Evolutionary conservation across 2,113 vertebrate species (phyloP), one percentile per base, ranked within the genome.

Genomic region (Nicator chloris): DNA sequence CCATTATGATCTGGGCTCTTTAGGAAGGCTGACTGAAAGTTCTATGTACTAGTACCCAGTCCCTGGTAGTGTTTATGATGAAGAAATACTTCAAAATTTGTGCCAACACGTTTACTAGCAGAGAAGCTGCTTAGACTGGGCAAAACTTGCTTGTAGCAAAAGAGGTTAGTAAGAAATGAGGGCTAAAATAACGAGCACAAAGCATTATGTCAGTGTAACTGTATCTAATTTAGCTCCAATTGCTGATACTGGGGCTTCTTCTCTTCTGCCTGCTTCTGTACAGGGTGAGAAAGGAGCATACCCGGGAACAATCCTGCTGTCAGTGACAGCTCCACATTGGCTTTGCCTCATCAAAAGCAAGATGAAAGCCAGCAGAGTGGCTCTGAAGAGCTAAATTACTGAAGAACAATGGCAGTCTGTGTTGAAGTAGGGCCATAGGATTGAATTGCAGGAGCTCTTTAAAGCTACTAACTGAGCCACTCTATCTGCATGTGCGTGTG

Each of bases 71-170:
- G 1, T 79, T 65, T 78, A 30, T 89, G 61, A 84, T 84, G 65
- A 56, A 91, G 84, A 89, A 92, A 68, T 63, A 44, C 33, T 92
- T 91, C 8, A 45, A 60, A 94, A 95, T 89, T 64, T 47, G n/a
- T 89, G 37, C 51, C 68, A 91, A 37, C 18, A 19, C 26, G 17
- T 54, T 70, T 86, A 9, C 30, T 64, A 86, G 60, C 44, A 66
- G 35, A 92, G 83, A 59, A 81, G 69, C 44, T 64, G n/a, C 83
- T 88, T 86, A 51, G 69, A 60, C 33, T 71, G 80, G 61, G 63
- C 22, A 83, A 95, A 95, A 82, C 9, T 8, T 80, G 50, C 54
- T 87, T 39, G 61, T 71, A 33, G 54, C 39, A 69, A 69, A n/a
- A 86, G 71, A 88, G 15, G 45, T 65, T 72, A 50, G 65, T 73